Evolutionary conservation across 2,113 vertebrate genomes (phyloP).

Genomic region (Hippocampus mohnikei): DNA sequence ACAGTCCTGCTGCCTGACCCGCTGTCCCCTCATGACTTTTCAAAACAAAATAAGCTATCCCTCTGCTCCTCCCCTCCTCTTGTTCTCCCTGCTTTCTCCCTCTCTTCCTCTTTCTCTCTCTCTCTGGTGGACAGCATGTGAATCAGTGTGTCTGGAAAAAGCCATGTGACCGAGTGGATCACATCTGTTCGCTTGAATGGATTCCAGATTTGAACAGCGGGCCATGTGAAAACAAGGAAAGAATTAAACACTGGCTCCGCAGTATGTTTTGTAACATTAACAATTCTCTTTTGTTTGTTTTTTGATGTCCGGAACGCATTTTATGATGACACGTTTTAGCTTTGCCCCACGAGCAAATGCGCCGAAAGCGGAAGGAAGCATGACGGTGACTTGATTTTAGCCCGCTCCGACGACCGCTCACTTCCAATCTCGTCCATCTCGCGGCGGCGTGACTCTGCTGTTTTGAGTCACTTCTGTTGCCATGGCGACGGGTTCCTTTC

Average conservation of each 20-base stretch:
- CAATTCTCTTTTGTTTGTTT: not conserved
- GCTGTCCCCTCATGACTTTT: conserved; percentile 42
- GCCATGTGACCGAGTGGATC: conserved; percentile 20
- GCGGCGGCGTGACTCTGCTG: conserved; percentile 5
- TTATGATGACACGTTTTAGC: conserved; percentile 10
- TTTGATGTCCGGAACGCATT: conserved; percentile 8
- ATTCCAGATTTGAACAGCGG: conserved; percentile 24
- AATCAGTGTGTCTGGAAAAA: conserved; percentile 25
- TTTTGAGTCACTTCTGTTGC: conserved; percentile 26
- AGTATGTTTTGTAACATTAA: not conserved
- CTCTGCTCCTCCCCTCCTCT: not conserved
- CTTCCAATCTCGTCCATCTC: conserved; percentile 37
- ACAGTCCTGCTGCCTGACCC: conserved; percentile 35
- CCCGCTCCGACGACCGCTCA: conserved; percentile 20
- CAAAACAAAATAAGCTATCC: conserved; percentile 43
- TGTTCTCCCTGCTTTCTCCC: not conserved
- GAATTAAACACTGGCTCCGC: not conserved
- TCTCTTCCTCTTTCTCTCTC: not conserved
- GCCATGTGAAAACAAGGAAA: not conserved
- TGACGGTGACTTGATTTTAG: conserved; percentile 46
- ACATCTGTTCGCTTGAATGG: conserved; percentile 48
- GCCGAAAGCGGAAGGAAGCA: conserved; percentile 19
- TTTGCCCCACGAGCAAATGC: not conserved
- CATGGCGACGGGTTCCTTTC: conserved; percentile 33
- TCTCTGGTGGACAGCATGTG: conserved; percentile 31